Base-by-base conservation (phyloP, 2,113 vertebrate species). In the Turdus rufiventris region DNA sequence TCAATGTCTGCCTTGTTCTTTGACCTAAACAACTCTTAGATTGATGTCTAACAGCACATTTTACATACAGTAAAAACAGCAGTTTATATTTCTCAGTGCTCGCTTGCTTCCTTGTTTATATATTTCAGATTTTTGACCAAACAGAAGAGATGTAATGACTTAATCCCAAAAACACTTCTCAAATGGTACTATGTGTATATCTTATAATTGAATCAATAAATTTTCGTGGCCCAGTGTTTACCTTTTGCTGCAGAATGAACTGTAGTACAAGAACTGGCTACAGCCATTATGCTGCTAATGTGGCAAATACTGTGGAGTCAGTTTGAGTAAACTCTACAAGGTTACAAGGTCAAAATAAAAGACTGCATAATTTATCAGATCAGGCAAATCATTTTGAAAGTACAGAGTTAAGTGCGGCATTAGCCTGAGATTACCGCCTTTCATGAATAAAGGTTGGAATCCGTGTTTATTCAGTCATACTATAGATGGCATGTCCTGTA, bases 291-390 rank as follows among this genome's bases (percentile, higher is more conserved):
- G 26, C 47, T 92, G 89, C 89, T 93, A 94, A 92, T 89, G 94
- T 91, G 77, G 85, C 80, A 94, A 98, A 96, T 71, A 96, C 82
- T 78, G 76, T 21, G 91, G 92, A 96, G 83, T 93, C 79, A 87
- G 89, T 92, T 96, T 89, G 97, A 97, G 88, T 96, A 97, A 97
- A 98, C 89, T 96, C 82, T 83, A 38, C 84, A 83, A 62, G 93
- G 89, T 95, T 96, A 93, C 77, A 53, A 97, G 97, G 96, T 97
- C 96, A 98, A 95, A 98, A 97, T 94, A 73, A 92, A 97, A 96
- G 95, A 94, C 95, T 96, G 95, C 88, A 97, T 98, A 97, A 98
- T 98, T 98, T 97, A 98, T 97, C 94, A 97, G 76, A 97, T 95
- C 78, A 96, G 93, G 85, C 83, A 95, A 97, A 97, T 97, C 86